Base-by-base conservation (phyloP, 2,888 invertebrate species). In the Endotricha flammealis region DNA sequence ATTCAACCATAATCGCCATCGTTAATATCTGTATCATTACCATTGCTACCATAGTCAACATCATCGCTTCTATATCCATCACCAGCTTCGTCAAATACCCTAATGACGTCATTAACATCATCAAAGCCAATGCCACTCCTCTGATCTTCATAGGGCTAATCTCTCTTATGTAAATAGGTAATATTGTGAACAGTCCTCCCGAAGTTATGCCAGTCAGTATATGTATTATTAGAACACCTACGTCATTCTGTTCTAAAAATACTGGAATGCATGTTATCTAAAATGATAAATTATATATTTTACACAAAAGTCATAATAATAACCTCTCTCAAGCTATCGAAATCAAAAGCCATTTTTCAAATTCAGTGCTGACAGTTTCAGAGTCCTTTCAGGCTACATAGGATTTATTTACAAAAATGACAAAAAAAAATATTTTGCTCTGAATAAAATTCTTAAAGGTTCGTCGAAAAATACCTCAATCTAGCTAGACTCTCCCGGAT, bases 231-330 rank as follows among this genome's bases (percentile, higher is more conserved):
- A 76, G 51, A 1, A 53, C 35, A 11, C 58, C 67, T 6, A 47
- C 48, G 1, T 63, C 53, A 8, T 52, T 68, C 5, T 57, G 46
- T 16, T 54, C 44, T 3, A 78, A 36, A 5, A 79, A 67, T 2
- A 78, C 50, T 0, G 79, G 80, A 5, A 81, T 62, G 8, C 76
- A 57, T 1, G 76, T 70, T 1, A 63, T 57, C 82, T 82, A 65
- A 1, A 69, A 66, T 6, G 28, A 35, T 29, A 25, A 12, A 2
- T 14, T n/a, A n/a, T n/a, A n/a, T n/a, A n/a, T n/a, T n/a, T n/a
- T n/a, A n/a, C n/a, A n/a, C n/a, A n/a, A n/a, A n/a, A n/a, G n/a
- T n/a, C n/a, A n/a, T n/a, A n/a, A n/a, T n/a, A n/a, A n/a, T n/a
- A n/a, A n/a, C n/a, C n/a, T n/a, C n/a, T n/a, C n/a, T n/a, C n/a